Evolutionary conservation across 2,797 vertebrate species (phyloP), one percentile per base, ranked within the genome.

Genomic region (Pyrocephalus nanus): DNA sequence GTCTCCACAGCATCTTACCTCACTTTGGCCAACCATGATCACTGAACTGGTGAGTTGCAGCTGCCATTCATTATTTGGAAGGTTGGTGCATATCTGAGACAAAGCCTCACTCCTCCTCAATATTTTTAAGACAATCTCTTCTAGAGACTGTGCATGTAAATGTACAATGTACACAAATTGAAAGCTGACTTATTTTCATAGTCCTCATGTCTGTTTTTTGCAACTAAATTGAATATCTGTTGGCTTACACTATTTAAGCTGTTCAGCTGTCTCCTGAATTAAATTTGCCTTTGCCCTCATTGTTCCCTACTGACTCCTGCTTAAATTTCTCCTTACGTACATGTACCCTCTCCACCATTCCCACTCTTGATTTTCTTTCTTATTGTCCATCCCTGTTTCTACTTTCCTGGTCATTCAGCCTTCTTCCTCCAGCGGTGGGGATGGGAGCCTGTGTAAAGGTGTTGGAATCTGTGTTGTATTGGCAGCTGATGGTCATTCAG

Each of bases 21-120:
- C 99, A 0, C 98, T 99, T 83, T 99, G 99, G 99, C 99, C 99
- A 66, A 99, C 99, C 77, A 99, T 99, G 99, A 99, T 99, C 97
- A 99, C 99, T 38, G 99, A 99, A 94, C 98, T 99, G 98, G 99
- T 99, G 95, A 98, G 98, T 93, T 90, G 42, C 61, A 72, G 42
- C 53, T 93, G 78, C n/a, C n/a, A 13, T 71, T 73, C 15, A 4
- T 40, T 58, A 22, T 54, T 69, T 61, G 51, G n/a, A 78, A 72
- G 22, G 53, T 26, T 26, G 14, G 3, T 67, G 12, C 8, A 48
- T 25, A 40, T 38, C 22, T 86, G 72, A 86, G 15, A 62, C 3
- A 53, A 53, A 19, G 5, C 6, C 6, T 67, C 34, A 16, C 47
- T 87, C 34, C 23, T 71, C 16, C 23, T 58, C 23, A 58, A 27